phyloP scores from a whole-genome alignment of 2,888 invertebrate genomes.

The Euplexia lucipara region DNA sequence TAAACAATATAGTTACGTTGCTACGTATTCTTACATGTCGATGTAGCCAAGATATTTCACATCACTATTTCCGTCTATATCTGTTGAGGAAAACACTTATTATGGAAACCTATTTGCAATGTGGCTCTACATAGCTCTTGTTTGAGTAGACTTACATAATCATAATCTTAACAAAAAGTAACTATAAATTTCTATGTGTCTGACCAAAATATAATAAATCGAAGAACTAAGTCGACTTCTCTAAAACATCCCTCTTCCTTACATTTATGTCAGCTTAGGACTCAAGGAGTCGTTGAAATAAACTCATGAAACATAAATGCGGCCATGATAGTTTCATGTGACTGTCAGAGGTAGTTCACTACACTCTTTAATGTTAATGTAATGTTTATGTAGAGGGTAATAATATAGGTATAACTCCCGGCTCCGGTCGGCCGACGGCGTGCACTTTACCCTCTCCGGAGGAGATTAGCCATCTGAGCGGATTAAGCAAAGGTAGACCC shows the following conservation, averaged over 20 bases:
- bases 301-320: slow-evolving; percentile 70
- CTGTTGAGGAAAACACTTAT: slow-evolving; percentile 29
- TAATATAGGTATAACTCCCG: slow-evolving; percentile 55
- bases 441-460: slow-evolving; percentile 63
- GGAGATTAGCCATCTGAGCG: slow-evolving; percentile 68
- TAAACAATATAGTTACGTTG: slow-evolving; percentile 53
- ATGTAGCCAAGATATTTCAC: slow-evolving; percentile 34
- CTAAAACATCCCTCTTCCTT: slow-evolving; percentile 32
- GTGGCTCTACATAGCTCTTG: not conserved
- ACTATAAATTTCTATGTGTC: not conserved
- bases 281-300: slow-evolving; percentile 58
- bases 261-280: slow-evolving; percentile 42
- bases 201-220: slow-evolving; percentile 23
- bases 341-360: slow-evolving; percentile 60
- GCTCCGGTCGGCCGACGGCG: slow-evolving; percentile 50
- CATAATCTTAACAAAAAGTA: slow-evolving; percentile 2
- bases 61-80: slow-evolving; percentile 41
- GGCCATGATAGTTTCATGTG: slow-evolving; percentile 55
- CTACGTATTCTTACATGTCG: slow-evolving; percentile 24
- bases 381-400: slow-evolving; percentile 70
- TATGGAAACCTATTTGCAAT: slow-evolving; percentile 19
- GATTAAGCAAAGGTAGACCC: slow-evolving; percentile 64
- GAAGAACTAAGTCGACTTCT: slow-evolving; percentile 13
- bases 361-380: slow-evolving; percentile 77
- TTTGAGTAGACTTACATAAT: not conserved